Evolutionary conservation across 2,113 vertebrate genomes (phyloP).

Genomic region (Toxostoma redivivum): DNA sequence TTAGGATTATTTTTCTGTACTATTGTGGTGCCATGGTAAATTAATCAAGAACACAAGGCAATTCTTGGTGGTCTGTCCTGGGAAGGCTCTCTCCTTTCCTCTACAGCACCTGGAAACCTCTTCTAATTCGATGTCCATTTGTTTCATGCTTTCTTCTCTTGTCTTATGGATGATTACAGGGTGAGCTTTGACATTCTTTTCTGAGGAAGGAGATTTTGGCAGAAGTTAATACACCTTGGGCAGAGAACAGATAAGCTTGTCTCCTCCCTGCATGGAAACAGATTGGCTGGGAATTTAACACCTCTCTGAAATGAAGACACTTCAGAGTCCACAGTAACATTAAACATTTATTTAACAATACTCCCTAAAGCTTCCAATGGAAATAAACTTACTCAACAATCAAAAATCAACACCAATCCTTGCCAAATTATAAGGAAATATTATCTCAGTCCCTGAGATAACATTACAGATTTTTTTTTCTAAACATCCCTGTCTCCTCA

Average conservation of each 20-base stretch:
- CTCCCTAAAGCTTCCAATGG: neutral
- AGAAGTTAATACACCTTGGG: neutral
- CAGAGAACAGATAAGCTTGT: neutral
- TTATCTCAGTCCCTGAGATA: neutral
- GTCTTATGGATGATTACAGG: neutral
- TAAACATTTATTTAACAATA: neutral
- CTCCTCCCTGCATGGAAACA: neutral
- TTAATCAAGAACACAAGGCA: neutral
- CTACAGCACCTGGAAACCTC: neutral
- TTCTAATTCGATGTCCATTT: neutral
- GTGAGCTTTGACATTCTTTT: neutral
- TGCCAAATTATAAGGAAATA: neutral
- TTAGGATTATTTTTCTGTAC: neutral
- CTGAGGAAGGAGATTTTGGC: neutral
- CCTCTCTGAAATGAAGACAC: neutral
- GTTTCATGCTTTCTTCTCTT: neutral
- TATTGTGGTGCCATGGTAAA: neutral
- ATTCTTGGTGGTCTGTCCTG: neutral
- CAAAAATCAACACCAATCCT: neutral
- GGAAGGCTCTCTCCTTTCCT: neutral
- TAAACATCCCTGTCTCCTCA: neutral
- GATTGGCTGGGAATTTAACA: neutral
- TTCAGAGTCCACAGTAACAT: neutral
- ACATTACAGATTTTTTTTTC: neutral
- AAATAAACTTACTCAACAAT: neutral